A percentile compares a stretch with the other conserved stretches of the same genome.
Evolutionary conservation across 2,113 vertebrate species (phyloP).

Genomic region (Nycticryphes semicollaris): DNA sequence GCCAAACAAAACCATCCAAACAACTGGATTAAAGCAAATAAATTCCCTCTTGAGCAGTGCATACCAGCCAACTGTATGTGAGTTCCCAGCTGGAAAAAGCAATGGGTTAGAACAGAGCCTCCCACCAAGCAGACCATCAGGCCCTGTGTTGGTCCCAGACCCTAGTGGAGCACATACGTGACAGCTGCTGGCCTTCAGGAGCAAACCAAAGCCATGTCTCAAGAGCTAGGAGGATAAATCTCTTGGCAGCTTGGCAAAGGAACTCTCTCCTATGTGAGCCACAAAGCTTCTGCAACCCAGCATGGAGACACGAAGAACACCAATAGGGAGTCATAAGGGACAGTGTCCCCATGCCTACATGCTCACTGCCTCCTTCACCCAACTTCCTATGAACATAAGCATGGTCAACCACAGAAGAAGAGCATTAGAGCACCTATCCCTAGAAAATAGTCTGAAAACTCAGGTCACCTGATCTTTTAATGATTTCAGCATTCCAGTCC

Average conservation of each 20-base stretch:
- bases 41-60: neutral
- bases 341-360: accelerated
- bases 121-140: neutral
- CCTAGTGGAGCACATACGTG: neutral
- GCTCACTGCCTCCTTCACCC: too few species aligned
- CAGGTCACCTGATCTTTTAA: neutral
- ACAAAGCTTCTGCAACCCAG: neutral
- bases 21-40: neutral
- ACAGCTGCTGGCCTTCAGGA: neutral
- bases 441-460: accelerated
- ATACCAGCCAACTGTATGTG: accelerated
- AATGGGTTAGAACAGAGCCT: neutral
- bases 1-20: neutral
- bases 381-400: accelerated
- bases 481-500: neutral
- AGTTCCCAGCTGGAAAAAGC: neutral
- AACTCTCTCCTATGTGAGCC: neutral
- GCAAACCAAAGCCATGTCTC: neutral
- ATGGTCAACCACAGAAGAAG: accelerated
- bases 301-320: accelerated
- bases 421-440: accelerated
- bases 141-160: neutral
- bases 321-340: neutral
- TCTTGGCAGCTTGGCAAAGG: neutral
- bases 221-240: accelerated